Percentiles rank a stretch among this genome's conserved stretches.
phyloP scores from a whole-genome alignment of 1,140 invertebrate genomes.

The Periplaneta americana region DNA sequence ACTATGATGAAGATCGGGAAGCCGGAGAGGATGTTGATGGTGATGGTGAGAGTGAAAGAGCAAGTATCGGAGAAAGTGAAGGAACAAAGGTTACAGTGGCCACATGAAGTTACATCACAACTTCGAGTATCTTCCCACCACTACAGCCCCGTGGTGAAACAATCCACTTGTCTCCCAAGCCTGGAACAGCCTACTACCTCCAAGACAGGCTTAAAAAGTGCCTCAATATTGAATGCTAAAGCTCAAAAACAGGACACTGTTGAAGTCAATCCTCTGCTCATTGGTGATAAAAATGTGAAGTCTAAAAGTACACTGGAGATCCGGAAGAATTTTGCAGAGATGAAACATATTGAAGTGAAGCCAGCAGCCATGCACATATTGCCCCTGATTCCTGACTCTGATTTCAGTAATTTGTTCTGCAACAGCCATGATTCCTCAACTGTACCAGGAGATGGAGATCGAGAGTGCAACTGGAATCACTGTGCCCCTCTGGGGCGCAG shows the following conservation, averaged over 20 bases:
- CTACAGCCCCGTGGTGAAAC: neutral
- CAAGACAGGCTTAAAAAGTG: neutral
- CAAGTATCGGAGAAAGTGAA: neutral
- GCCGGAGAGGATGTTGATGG: neutral
- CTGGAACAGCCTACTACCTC: neutral
- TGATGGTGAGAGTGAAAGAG: conserved; percentile 12
- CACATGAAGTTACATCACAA: neutral
- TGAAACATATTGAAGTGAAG: conserved; percentile 28
- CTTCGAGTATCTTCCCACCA: neutral
- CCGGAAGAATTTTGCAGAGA: conserved; percentile 29
- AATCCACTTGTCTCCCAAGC: neutral
- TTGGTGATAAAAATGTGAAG: neutral
- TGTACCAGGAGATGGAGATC: neutral
- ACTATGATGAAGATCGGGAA: too few relatives aligned
- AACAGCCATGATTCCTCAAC: conserved; percentile 14
- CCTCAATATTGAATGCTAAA: neutral
- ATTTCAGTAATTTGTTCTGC: conserved; percentile 1
- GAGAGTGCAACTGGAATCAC: too few relatives aligned
- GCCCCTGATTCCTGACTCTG: conserved; percentile 14
- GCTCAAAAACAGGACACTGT: neutral
- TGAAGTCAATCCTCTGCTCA: neutral
- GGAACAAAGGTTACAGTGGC: too few relatives aligned
- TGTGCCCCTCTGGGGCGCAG: conserved; percentile 11
- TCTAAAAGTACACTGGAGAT: conserved; percentile 22
- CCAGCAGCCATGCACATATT: conserved; percentile 21